Evolutionary conservation across 2,113 vertebrate genomes (phyloP).

Genomic region (Anhinga anhinga): DNA sequence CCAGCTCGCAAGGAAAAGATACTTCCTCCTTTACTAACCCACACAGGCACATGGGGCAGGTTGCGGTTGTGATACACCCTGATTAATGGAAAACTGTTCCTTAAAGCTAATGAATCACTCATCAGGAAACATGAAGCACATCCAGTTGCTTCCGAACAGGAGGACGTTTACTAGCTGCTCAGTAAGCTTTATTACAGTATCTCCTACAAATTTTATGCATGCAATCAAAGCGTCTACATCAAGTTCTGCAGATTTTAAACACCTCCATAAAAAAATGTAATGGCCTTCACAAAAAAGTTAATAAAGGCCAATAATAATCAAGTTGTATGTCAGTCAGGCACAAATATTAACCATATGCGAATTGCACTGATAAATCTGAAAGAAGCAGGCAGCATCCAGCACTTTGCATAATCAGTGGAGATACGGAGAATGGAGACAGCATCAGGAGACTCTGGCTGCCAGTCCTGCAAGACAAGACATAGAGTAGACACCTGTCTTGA

Average conservation of each 20-base stretch:
- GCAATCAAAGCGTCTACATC: background rate
- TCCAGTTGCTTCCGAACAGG: background rate
- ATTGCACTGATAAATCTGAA: background rate
- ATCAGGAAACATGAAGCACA: background rate
- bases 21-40: background rate
- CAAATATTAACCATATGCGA: slow-evolving; percentile 24
- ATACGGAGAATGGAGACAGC: background rate
- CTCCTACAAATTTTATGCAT: slow-evolving; percentile 19
- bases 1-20: background rate
- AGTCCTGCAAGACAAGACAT: background rate
- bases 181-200: slow-evolving; percentile 19
- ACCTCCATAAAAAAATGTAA: slow-evolving; percentile 34
- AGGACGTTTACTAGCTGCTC: slow-evolving; percentile 11
- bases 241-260: slow-evolving; percentile 39
- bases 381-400: background rate
- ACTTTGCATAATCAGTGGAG: background rate
- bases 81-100: background rate
- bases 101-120: background rate
- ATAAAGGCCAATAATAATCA: slow-evolving; percentile 31
- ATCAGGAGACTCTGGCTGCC: background rate
- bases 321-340: background rate
- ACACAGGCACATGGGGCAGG: background rate
- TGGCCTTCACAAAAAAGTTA: background rate
- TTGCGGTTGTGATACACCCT: background rate
- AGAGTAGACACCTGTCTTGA: accelerated